These are phyloP conservation scores for Actinernus sp. DNA, from an alignment of 92 coral and sea anemone genomes.

Conservation along the genomic window DNA sequence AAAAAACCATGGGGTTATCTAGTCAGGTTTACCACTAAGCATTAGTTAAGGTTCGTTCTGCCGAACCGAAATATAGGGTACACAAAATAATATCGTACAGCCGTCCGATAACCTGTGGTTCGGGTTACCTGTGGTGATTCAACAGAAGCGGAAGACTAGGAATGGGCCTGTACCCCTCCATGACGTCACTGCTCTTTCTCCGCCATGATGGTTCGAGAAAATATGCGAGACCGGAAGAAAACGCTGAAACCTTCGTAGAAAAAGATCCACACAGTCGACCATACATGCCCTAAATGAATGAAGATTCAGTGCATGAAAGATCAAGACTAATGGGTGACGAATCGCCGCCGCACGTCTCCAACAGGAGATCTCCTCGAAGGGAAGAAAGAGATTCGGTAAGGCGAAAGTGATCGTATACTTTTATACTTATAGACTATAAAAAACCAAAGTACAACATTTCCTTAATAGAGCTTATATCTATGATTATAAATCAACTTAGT, in stretches of 20 bases:
- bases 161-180: no score
- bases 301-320: conserved; percentile 70
- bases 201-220: conserved; percentile 65
- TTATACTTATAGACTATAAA: background rate
- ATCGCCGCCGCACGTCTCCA: conserved; percentile 15
- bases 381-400: conserved; percentile 3
- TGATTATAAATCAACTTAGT: no score
- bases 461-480: no score
- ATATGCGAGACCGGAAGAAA: background rate
- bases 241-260: background rate
- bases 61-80: no score
- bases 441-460: background rate
- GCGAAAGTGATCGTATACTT: no score
- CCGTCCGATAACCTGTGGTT: no score
- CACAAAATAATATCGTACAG: no score
- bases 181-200: conserved; percentile 88
- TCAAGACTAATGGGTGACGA: conserved; percentile 90
- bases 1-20: no score
- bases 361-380: background rate
- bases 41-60: no score
- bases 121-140: no score
- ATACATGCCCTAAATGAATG: conserved; percentile 67
- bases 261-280: background rate
- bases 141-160: no score
- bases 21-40: no score